phyloP scores from a whole-genome alignment of 2,797 vertebrate genomes.

The Darevskia nairensis region DNA sequence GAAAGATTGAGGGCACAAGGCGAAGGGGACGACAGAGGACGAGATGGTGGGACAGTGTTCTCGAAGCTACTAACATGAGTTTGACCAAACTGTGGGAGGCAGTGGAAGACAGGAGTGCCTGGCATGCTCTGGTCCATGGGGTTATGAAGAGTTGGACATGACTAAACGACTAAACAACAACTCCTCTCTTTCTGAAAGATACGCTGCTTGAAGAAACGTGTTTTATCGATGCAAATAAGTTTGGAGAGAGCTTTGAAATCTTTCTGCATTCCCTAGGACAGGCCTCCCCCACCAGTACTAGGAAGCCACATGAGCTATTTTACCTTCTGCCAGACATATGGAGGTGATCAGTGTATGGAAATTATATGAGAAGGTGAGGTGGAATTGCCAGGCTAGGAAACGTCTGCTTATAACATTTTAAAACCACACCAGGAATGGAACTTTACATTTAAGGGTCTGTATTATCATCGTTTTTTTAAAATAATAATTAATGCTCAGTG shows the following conservation, averaged over 20 bases:
- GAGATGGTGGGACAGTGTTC: no score
- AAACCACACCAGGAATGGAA: conserved; percentile 65
- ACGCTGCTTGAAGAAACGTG: conserved; percentile 52
- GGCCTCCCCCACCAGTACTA: conserved; percentile 59
- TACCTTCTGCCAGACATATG: conserved; percentile 80
- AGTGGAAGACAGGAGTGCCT: no score
- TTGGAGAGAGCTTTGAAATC: conserved; percentile 74
- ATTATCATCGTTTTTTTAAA: conserved; percentile 32
- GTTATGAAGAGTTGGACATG: no score
- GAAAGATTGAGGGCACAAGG: no score
- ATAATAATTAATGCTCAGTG: conserved; percentile 43
- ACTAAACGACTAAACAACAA: no score
- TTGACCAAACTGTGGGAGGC: no score
- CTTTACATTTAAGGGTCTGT: conserved; percentile 56
- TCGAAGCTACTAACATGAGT: no score
- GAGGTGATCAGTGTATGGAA: conserved; percentile 79
- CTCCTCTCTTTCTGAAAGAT: conserved; percentile 59
- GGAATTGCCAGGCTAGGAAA: conserved; percentile 68
- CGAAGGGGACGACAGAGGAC: no score
- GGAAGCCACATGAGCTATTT: conserved; percentile 73
- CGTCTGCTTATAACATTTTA: conserved; percentile 64
- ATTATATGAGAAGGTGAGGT: conserved; percentile 76
- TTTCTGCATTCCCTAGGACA: conserved; percentile 61
- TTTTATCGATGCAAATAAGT: conserved; percentile 50
- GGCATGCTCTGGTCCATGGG: no score